A percentile compares a stretch with the other conserved stretches of the same genome.
phyloP scores from a whole-genome alignment of 2,888 invertebrate genomes.

The Morpho deidamia region DNA sequence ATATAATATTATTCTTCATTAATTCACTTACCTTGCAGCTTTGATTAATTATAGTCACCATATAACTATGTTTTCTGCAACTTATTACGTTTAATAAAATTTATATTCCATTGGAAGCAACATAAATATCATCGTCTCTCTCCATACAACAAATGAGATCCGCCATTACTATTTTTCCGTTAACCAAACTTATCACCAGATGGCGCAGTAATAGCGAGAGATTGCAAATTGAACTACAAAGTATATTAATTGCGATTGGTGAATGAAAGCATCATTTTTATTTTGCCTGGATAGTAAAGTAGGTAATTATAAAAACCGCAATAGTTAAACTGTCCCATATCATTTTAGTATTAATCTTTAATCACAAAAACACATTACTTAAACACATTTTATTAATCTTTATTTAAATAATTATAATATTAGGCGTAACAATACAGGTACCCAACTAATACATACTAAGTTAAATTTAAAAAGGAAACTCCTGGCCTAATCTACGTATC shows the following conservation, averaged over 20 bases:
- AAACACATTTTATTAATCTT: slow-evolving; percentile 26
- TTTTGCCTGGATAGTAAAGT: no score
- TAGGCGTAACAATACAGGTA: slow-evolving; percentile 46
- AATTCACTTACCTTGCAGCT: slow-evolving; percentile 39
- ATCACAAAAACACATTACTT: not conserved
- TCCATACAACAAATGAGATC: slow-evolving; percentile 61
- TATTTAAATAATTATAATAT: slow-evolving; percentile 36
- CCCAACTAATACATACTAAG: slow-evolving; percentile 35
- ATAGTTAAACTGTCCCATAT: no score
- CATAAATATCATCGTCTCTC: slow-evolving; percentile 39
- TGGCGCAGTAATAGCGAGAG: slow-evolving; percentile 43
- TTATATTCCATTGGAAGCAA: slow-evolving; percentile 29
- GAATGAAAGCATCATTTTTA: not conserved
- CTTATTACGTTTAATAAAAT: slow-evolving; percentile 10
- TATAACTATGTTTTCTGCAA: slow-evolving; percentile 3
- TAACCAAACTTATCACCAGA: slow-evolving; percentile 44
- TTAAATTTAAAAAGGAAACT: slow-evolving; percentile 56
- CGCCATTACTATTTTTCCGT: slow-evolving; percentile 61
- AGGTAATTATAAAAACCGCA: no score
- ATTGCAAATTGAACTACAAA: no score
- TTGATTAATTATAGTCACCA: slow-evolving; percentile 7
- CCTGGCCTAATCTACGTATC: slow-evolving; percentile 81
- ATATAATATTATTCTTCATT: slow-evolving; percentile 4
- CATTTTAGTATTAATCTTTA: no score
- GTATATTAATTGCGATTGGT: slow-evolving; percentile 39